Conservation (phyloP, 2,113 vertebrate species). For the Hydrolagus affinis region DNA sequence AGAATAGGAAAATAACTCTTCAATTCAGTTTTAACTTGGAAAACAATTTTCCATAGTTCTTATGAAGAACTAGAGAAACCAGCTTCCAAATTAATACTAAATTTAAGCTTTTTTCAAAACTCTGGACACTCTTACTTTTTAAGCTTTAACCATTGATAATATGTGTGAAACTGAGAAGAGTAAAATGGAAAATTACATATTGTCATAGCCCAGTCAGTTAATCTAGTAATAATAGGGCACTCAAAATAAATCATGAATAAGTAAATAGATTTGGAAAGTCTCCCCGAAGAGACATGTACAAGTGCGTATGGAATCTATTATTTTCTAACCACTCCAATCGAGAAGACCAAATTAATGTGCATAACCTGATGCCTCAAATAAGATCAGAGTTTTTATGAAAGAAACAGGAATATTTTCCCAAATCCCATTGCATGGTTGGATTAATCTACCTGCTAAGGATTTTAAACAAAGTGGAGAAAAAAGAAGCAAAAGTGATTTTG, state of each 20-base stretch:
- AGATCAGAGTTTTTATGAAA: background rate
- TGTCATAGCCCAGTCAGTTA: background rate
- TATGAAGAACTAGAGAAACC: no score
- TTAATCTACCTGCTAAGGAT: background rate
- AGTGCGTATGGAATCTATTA: background rate
- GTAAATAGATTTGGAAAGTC: background rate
- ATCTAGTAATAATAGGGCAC: background rate
- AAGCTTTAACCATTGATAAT: no score
- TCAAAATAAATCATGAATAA: conserved; percentile 11
- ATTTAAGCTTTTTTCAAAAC: no score
- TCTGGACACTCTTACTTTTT: no score
- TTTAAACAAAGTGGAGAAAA: background rate
- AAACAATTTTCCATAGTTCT: no score
- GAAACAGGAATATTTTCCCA: background rate
- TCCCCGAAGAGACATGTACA: conserved; percentile 14
- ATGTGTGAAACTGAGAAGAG: no score
- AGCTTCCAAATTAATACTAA: no score
- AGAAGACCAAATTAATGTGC: background rate
- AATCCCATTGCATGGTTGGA: background rate
- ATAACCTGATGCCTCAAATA: background rate
- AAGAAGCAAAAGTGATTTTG: background rate
- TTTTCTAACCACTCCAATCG: background rate
- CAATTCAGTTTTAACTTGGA: no score
- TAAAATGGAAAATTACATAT: background rate
- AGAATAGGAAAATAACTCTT: no score